Evolutionary conservation across 2,888 invertebrate species (phyloP), one percentile per base, ranked within the genome.

Genomic region (Cosmorhoe ocellata): DNA sequence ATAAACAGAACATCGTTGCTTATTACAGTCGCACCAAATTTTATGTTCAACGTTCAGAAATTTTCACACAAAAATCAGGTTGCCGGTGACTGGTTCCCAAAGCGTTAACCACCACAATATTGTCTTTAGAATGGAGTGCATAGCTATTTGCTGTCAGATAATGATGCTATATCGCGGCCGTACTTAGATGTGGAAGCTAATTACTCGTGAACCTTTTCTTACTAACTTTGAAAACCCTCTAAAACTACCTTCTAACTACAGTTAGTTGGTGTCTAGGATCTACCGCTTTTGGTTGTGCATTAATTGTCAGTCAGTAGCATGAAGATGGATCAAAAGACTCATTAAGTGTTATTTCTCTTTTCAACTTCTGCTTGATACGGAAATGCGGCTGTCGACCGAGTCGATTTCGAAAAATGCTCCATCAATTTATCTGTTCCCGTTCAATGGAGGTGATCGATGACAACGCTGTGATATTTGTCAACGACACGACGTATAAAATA

Each of bases 341-440:
- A n/a, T n/a, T n/a, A n/a, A n/a, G 2, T 18, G 2, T 18, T 18
- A 3, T 18, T 24, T n/a, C 13, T 32, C 24, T 22, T 0, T 22
- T 13, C 4, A 1, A 14, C 11, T 10, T 34, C 33, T 28, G 33
- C n/a, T 47, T 47, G 28, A 2, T 7, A 13, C 28, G 6, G 22
- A 7, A 51, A 45, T 34, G 18, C 40, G 36, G 36, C 51, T 53
- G 51, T 64, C 48, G 54, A 38, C 56, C 55, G 58, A 61, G 63
- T 60, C 63, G 69, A 71, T 74, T 69, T 61, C 68, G 67, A 79
- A 79, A 80, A 78, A 78, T 74, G 76, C 73, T 74, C 74, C 73
- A 73, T 76, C 76, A 79, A 79, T 79, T 78, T 75, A 74, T 74
- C 72, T 73, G 75, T 78, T 78, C 76, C 69, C 68, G 75, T 69